Conservation (phyloP, 2,797 vertebrate genomes). For the Dendrocincla tyrannina region DNA sequence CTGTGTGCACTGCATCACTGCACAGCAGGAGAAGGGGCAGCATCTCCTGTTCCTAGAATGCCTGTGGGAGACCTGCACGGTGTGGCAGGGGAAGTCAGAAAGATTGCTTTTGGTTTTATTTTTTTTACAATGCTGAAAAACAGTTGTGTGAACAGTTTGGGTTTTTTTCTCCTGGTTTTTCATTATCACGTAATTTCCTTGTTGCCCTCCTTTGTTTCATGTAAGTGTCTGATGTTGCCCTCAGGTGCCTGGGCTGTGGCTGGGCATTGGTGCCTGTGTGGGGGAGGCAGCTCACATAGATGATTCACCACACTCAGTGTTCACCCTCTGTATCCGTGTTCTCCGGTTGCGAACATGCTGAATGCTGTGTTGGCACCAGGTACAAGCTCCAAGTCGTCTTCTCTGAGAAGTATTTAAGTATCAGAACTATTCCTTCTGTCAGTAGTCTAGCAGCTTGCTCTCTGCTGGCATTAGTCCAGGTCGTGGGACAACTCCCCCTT, state of each 20-base stretch:
- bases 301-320: neutral
- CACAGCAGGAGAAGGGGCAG: slow-evolving; percentile 23
- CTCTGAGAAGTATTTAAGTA: neutral
- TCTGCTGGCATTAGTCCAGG: neutral
- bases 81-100: neutral
- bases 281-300: neutral
- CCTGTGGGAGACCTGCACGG: neutral
- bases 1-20: slow-evolving; percentile 38
- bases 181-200: neutral
- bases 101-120: neutral
- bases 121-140: slow-evolving; percentile 4
- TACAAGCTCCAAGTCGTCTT: neutral
- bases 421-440: neutral
- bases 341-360: neutral
- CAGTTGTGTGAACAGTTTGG: neutral
- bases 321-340: neutral
- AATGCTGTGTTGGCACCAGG: neutral
- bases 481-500: neutral
- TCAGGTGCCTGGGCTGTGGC: neutral
- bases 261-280: neutral
- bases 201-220: neutral
- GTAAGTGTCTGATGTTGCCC: neutral
- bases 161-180: neutral
- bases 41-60: neutral
- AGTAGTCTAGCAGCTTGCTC: neutral